phyloP scores from a whole-genome alignment of 2,113 vertebrate genomes.

The Edolisoma coerulescens region DNA sequence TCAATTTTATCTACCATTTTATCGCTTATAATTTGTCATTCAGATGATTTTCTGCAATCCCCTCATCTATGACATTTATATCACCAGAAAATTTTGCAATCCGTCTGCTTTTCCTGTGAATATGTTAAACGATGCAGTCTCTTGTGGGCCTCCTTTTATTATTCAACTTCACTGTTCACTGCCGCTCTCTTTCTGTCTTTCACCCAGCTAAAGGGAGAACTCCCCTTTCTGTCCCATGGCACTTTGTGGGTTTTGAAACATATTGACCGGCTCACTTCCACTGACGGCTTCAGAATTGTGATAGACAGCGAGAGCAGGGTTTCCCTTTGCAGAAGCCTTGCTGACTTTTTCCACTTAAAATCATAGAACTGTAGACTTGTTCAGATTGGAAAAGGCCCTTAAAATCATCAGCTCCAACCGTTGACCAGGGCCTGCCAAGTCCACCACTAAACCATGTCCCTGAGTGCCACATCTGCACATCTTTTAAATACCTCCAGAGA shows the following conservation, averaged over 20 bases:
- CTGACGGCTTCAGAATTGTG: background rate
- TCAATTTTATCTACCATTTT: background rate
- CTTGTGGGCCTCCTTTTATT: background rate
- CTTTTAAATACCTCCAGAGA: background rate
- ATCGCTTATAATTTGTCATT: background rate
- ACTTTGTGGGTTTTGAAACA: background rate
- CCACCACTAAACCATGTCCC: background rate
- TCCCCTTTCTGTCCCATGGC: background rate
- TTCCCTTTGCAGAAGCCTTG: background rate
- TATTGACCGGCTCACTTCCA: background rate
- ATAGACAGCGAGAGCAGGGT: background rate
- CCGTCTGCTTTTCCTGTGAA: background rate
- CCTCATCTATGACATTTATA: background rate
- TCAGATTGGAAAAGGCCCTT: background rate
- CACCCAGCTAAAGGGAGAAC: background rate
- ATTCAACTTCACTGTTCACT: background rate
- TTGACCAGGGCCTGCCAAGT: rapidly evolving
- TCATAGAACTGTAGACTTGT: background rate
- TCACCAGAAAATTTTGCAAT: background rate
- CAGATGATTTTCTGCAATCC: background rate
- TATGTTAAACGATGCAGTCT: background rate
- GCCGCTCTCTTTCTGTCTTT: background rate
- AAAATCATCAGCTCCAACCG: background rate
- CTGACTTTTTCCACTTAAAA: background rate
- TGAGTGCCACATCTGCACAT: background rate